Evolutionary conservation across 2,797 vertebrate species (phyloP), one percentile per base, ranked within the genome.

Genomic region (Enoplosus armatus): DNA sequence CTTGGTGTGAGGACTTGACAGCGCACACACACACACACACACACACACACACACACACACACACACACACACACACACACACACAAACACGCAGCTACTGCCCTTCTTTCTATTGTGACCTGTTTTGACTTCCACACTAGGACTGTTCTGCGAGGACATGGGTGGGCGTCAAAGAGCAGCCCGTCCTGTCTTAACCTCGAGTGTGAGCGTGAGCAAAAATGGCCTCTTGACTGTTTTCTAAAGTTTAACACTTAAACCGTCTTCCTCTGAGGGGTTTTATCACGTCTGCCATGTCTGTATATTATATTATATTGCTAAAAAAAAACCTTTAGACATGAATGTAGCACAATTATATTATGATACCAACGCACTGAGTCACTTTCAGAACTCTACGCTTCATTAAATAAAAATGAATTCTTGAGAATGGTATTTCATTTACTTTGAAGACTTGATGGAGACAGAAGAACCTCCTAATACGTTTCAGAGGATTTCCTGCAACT

Each of bases 401-500:
- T 79, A 76, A 70, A 59, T 78, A 66, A 66, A 75, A 84, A 80
- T 69, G 11, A 80, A 53, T 69, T 72, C 24, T 55, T 39, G 39
- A 64, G 60, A 69, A 68, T 51, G 58, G 72, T 53, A 56, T 76
- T 80, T 80, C 22, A 78, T 85, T 85, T 59, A 33, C 77, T 85
- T 71, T 73, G 45, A 85, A 61, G 77, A 64, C 80, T 72, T 72
- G 83, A 80, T 85, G n/a, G 67, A 78, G 84, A 77, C 50, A 41
- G 56, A 84, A 67, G 62, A 72, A 68, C 10, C 72, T 79, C 51
- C 51, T 78, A 72, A 85, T 80, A 48, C 24, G 29, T 86, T 83
- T 89, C 72, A 45, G 74, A 84, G 72, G 76, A 82, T 87, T 85
- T 86, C 71, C 72, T 79, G 33, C 76, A 67, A 79, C 77, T 72